Evolutionary conservation across 2,888 invertebrate species (phyloP), one percentile per base, ranked within the genome.

Genomic region (Tetheella fluctuosa): DNA sequence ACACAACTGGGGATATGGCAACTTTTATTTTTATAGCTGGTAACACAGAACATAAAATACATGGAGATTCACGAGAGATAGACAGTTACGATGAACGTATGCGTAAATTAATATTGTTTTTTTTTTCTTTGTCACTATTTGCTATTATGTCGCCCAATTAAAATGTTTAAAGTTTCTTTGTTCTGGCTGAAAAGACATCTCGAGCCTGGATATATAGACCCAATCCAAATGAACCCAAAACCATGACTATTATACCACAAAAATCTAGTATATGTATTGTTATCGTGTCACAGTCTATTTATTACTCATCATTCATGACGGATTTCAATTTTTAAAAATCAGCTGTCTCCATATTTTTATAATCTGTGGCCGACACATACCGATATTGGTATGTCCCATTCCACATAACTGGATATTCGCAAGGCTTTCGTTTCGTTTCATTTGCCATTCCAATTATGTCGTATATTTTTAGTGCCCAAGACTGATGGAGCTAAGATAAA

Each of bases 1-100:
- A 28, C 54, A 54, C 54, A 17, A 30, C 54, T 54, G 30, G 54
- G 34, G 20, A 30, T 30, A 54, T n/a, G 54, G 25, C n/a, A 30
- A 54, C 54, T 20, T 54, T 54, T 30, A 54, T 30, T 54, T 54
- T 54, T 54, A 54, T 54, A 8, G 54, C 28, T 54, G n/a, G 17
- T 34, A 48, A 17, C 48, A 48, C 48, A 10, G 48, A 48, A 1
- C 20, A 48, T 48, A 48, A 48, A 20, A 48, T 48, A 10, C 10
- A 17, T 20, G 2, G 10, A 20, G 12, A 7, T 13, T 8, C 1
- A 7, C 8, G 7, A 30, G 6, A 25, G 2, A 6, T 25, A 4
- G 6, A 25, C 2, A 4, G 25, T 25, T 25, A 25, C 25, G 3
- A 4, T 30, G 30, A 30, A 30, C 5, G 30, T 25, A 6, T n/a